Conservation (phyloP, 2,888 invertebrate species). For the Malachius bipustulatus region DNA sequence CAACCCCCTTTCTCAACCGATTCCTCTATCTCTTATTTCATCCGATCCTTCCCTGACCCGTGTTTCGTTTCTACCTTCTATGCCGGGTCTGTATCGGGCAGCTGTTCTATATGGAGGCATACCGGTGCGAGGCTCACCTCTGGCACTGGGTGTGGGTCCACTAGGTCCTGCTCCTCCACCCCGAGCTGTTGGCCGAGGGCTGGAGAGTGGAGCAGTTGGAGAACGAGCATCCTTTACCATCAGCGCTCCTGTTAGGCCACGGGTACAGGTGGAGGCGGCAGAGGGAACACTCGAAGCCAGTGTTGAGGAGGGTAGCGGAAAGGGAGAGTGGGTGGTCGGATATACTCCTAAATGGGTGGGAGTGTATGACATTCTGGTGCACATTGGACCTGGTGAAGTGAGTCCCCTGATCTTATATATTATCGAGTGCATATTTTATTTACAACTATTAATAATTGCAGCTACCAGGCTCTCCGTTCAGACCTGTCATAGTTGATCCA, state of each 20-base stretch:
- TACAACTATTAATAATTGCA: conserved; percentile 23
- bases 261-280: conserved; percentile 45
- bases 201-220: conserved; percentile 57
- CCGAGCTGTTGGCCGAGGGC: conserved; percentile 52
- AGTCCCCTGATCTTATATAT: no score
- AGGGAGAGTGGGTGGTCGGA: conserved; percentile 80
- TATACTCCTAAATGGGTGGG: conserved; percentile 90
- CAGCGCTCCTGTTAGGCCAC: conserved; percentile 47
- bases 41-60: conserved; percentile 58
- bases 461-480: conserved; percentile 49
- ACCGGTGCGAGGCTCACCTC: conserved; percentile 42
- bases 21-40: conserved; percentile 65
- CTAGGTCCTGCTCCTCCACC: conserved; percentile 44
- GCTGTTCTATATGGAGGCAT: conserved; percentile 59
- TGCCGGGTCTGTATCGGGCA: conserved; percentile 62
- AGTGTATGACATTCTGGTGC: conserved; percentile 77
- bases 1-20: conserved; percentile 71
- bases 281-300: conserved; percentile 48
- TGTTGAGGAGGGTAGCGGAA: conserved; percentile 39
- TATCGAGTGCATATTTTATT: no score
- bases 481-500: conserved; percentile 57
- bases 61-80: conserved; percentile 74
- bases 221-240: conserved; percentile 62
- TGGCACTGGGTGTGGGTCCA: conserved; percentile 49
- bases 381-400: conserved; percentile 35